phyloP scores from a whole-genome alignment of 2,888 invertebrate genomes.

The Cactoblastis cactorum region DNA sequence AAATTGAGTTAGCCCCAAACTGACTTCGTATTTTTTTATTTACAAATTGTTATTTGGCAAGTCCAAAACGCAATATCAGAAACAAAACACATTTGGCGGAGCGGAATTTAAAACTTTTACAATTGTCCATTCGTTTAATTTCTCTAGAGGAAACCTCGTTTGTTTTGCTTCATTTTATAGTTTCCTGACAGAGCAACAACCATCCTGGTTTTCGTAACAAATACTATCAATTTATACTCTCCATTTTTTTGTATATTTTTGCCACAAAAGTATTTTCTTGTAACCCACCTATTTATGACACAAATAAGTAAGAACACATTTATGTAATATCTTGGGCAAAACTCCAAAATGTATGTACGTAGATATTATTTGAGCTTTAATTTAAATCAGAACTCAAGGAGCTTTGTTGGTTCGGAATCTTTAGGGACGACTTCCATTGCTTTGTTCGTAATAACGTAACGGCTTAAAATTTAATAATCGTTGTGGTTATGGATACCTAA shows the following conservation, averaged over 20 bases:
- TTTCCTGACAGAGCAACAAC: conserved; percentile 2
- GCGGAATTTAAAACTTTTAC: conserved; percentile 9
- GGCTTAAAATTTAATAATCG: too few relatives aligned
- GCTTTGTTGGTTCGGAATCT: background rate
- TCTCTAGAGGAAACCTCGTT: conserved; percentile 5
- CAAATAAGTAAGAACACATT: background rate
- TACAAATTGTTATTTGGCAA: conserved; percentile 2
- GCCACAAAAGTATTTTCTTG: background rate
- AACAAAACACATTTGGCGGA: conserved; percentile 9
- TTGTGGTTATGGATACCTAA: too few relatives aligned
- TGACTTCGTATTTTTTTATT: background rate
- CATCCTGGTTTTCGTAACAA: background rate
- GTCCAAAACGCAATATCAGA: conserved; percentile 4
- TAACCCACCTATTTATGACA: too few relatives aligned
- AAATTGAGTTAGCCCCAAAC: too few relatives aligned
- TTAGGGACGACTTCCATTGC: background rate
- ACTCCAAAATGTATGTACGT: background rate
- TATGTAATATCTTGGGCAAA: background rate
- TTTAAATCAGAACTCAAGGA: background rate
- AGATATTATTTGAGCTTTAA: background rate
- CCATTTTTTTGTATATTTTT: background rate
- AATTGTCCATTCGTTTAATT: conserved; percentile 10
- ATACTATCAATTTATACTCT: background rate
- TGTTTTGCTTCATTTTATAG: conserved; percentile 10
- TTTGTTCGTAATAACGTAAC: too few relatives aligned